Evolutionary conservation across 2,113 vertebrate species (phyloP), one percentile per base, ranked within the genome.

Genomic region (Protobothrops flavoviridis): DNA sequence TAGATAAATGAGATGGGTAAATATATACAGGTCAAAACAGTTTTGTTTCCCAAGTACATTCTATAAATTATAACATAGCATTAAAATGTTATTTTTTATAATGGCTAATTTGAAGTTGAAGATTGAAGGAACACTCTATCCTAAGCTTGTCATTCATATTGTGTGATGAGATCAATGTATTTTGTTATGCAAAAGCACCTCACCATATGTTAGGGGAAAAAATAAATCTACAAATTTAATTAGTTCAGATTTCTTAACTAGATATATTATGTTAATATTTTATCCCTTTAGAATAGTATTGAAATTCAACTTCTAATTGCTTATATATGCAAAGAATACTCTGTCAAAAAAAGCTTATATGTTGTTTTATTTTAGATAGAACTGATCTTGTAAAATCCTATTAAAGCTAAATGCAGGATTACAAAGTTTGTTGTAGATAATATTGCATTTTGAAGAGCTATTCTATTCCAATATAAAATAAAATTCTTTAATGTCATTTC

Each of bases 41-140:
- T 91, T 12, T 86, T 94, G 89, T 93, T 96, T 93, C 69, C 5
- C 94, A 69, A 94, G 95, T 94, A 90, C 52, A 94, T 96, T 96
- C 92, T 45, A 88, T 85, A 86, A 94, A 93, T 85, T 91, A 93
- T 90, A 91, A 91, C 56, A 87, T 57, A 92, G 23, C 11, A 81
- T 87, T 95, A 89, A 92, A 95, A 91, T 94, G 52, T 3, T 94
- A 94, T 94, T 96, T 96, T 50, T 95, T 93, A 92, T 96, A 95
- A 95, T 93, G 96, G 85, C 9, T 94, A 2, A 89, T 61, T 56
- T 93, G 64, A 55, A 94, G 93, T 55, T 94, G 52, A 39, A 95
- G 81, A 95, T 61, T 94, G 91, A 95, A 50, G 93, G 3, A 20
- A 57, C 56, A 64, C 93, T 94, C 21, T 91, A 94, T 94, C 93